Conservation (phyloP, 2,113 vertebrate genomes). For the Colaptes auratus region DNA sequence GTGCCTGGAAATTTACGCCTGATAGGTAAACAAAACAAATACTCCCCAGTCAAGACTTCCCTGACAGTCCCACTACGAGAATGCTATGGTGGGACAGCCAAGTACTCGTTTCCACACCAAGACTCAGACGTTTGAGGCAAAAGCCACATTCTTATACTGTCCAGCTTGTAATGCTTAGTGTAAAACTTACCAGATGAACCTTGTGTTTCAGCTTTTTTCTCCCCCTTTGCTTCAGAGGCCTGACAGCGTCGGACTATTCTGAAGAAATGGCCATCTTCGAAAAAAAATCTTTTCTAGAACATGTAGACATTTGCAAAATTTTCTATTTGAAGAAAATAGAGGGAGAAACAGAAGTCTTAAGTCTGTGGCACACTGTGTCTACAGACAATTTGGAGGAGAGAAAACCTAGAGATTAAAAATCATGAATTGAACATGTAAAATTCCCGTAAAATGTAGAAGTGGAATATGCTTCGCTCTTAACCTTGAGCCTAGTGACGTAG, state of each 20-base stretch:
- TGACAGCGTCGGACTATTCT: conserved; percentile 95
- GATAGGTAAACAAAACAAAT: conserved; percentile 99
- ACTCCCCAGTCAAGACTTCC: conserved; percentile 98
- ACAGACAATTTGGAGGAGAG: conserved; percentile 88
- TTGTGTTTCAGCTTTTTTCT: conserved; percentile 98
- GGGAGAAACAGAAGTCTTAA: conserved; percentile 91
- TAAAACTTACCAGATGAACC: conserved; percentile 97
- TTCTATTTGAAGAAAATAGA: conserved; percentile 91
- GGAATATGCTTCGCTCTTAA: conserved; percentile 88
- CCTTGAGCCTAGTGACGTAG: conserved; percentile 89
- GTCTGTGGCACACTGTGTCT: conserved; percentile 87
- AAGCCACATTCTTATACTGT: conserved; percentile 89
- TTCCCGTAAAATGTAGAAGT: conserved; percentile 88
- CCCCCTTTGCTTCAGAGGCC: conserved; percentile 94
- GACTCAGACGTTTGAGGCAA: conserved; percentile 97
- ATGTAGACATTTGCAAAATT: conserved; percentile 86
- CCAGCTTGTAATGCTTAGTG: conserved; percentile 94
- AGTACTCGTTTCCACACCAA: conserved; percentile 95
- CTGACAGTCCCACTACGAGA: conserved; percentile 98
- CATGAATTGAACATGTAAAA: conserved; percentile 95
- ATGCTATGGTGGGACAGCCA: conserved; percentile 97
- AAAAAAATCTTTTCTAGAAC: conserved; percentile 88
- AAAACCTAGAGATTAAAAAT: conserved; percentile 89
- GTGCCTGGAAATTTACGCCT: conserved; percentile 99
- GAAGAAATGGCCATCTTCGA: conserved; percentile 93